These are phyloP conservation scores for Andricus quercusramuli DNA, from an alignment of 2,888 invertebrate genomes.

Conservation along the genomic window DNA sequence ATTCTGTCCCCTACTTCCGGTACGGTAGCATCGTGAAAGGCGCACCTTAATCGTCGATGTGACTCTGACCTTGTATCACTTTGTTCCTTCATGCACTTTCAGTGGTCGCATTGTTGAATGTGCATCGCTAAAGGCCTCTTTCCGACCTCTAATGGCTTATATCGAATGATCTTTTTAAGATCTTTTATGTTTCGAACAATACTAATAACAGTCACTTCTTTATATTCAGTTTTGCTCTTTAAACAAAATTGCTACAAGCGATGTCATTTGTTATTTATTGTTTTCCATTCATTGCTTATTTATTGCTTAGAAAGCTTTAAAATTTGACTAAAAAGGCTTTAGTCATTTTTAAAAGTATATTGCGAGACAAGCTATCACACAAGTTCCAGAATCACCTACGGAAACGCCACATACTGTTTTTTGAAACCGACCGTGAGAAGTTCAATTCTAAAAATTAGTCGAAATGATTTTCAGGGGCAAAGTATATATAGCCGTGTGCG, in stretches of 20 bases:
- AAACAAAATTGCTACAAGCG: neutral
- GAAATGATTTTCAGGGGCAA: too few relatives aligned
- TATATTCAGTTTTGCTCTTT: neutral
- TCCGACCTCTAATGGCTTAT: constrained; percentile 31
- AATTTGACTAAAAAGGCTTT: too few relatives aligned
- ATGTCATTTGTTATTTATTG: neutral
- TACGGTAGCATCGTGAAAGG: constrained; percentile 20
- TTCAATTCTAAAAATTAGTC: too few relatives aligned
- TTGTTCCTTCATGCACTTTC: constrained; percentile 29
- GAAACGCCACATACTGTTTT: too few relatives aligned
- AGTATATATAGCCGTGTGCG: too few relatives aligned
- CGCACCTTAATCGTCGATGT: constrained; percentile 32
- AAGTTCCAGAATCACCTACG: too few relatives aligned
- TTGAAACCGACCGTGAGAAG: too few relatives aligned
- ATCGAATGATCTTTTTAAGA: constrained; percentile 7
- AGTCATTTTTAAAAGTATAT: too few relatives aligned
- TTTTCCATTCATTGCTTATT: neutral
- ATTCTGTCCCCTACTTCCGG: constrained; percentile 14
- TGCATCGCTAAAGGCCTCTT: constrained; percentile 10
- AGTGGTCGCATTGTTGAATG: constrained; percentile 4
- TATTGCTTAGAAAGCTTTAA: too few relatives aligned
- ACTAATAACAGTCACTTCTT: neutral
- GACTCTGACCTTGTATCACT: constrained; percentile 34
- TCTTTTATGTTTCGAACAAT: neutral
- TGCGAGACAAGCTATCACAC: too few relatives aligned